phyloP scores from a whole-genome alignment of 2,113 vertebrate genomes.

The Apodemus sylvaticus region DNA sequence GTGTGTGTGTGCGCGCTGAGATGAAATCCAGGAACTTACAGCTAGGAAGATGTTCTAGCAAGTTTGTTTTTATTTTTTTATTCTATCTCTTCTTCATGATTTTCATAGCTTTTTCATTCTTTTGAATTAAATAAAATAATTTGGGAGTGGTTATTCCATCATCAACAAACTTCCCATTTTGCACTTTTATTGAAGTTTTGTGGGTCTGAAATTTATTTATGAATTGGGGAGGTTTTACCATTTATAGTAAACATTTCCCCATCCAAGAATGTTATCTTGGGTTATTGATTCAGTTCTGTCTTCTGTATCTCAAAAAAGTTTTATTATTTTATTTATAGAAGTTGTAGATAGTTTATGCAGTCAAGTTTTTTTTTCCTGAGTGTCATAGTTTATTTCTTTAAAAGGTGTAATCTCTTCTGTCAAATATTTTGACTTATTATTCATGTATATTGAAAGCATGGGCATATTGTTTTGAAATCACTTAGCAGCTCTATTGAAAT shows the following conservation, averaged over 20 bases:
- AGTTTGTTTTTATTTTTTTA: neutral
- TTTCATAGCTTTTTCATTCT: neutral
- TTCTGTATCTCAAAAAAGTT: slow-evolving; percentile 5
- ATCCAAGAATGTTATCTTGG: neutral
- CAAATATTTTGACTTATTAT: neutral
- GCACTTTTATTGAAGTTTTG: neutral
- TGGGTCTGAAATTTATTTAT: neutral
- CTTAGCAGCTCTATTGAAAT: neutral
- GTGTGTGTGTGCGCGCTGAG: neutral
- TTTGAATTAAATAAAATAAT: slow-evolving; percentile 8
- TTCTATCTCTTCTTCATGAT: neutral
- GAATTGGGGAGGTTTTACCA: neutral
- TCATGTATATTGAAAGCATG: neutral
- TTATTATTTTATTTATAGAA: neutral
- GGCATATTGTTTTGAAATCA: neutral
- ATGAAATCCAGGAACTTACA: neutral
- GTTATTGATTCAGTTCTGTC: neutral
- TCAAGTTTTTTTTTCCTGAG: neutral
- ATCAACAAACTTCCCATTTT: neutral
- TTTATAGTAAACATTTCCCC: neutral
- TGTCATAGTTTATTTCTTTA: slow-evolving; percentile 25
- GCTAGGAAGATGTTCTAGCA: neutral
- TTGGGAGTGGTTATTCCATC: neutral
- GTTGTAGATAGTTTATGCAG: neutral
- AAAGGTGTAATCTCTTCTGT: neutral